These are phyloP conservation scores for Mola mola DNA, from an alignment of 2,113 vertebrate species.

Conservation along the genomic window DNA sequence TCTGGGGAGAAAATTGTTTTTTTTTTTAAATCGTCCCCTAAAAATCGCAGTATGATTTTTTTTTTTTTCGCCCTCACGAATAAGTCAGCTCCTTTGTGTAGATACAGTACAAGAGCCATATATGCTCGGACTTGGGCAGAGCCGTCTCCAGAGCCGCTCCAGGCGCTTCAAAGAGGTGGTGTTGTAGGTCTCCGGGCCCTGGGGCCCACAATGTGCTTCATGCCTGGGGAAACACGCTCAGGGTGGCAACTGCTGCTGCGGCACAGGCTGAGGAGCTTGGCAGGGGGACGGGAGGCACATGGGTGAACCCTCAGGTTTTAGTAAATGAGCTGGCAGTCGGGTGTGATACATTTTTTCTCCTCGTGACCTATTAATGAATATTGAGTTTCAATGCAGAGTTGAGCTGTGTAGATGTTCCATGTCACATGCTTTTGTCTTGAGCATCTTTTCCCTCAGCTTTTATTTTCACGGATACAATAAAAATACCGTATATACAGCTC, in stretches of 20 bases:
- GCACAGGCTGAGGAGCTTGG: conserved; percentile 20
- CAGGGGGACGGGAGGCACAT: conserved; percentile 48
- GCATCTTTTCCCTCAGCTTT: not conserved
- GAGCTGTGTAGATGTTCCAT: too few relatives aligned
- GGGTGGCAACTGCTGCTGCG: conserved; percentile 7
- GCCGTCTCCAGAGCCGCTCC: conserved; percentile 83
- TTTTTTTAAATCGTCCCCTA: too few relatives aligned
- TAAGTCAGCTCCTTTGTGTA: too few relatives aligned
- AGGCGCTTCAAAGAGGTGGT: conserved; percentile 78
- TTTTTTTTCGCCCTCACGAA: too few relatives aligned
- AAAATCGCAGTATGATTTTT: too few relatives aligned
- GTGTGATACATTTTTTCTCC: too few relatives aligned
- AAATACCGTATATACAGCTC: not conserved
- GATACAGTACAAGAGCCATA: too few relatives aligned
- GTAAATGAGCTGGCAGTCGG: not conserved
- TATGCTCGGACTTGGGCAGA: too few relatives aligned
- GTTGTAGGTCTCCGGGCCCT: conserved; percentile 80
- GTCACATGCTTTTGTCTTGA: not conserved
- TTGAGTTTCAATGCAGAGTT: not conserved
- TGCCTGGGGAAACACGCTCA: conserved; percentile 11
- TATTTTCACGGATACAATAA: not conserved
- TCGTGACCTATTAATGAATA: too few relatives aligned
- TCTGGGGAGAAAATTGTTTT: too few relatives aligned
- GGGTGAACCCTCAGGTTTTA: conserved; percentile 1
- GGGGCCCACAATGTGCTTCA: conserved; percentile 74